Evolutionary conservation across 2,113 vertebrate species (phyloP), one percentile per base, ranked within the genome.

Genomic region (Prochilodus magdalenae): DNA sequence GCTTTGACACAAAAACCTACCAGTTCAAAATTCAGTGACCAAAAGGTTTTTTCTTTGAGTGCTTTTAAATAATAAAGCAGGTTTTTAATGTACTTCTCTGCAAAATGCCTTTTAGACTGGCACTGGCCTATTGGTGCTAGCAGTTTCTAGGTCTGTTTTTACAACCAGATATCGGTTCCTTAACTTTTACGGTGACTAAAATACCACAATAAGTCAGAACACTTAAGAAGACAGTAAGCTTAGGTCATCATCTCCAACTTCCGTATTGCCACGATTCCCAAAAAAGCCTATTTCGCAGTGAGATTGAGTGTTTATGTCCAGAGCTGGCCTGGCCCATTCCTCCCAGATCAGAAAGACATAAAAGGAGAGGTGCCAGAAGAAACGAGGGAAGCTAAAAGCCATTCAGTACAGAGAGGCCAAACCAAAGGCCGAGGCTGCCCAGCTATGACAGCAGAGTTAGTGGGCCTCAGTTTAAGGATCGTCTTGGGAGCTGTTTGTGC

Each of bases 311-410:
- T 80, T 80, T 73, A 80, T 53, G 29, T 53, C 36, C 13, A 65
- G 53, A 4, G 11, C 27, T 13, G 8, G 65, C 12, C 14, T 40
- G 53, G 22, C 24, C n/a, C 55, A 29, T 73, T 73, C 8, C 62
- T 49, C 12, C 63, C 49, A 84, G 74, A 10, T 27, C 44, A 76
- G 81, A 77, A 76, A 27, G 84, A 90, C 83, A 87, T 84, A 80
- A 84, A 85, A 89, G 79, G 77, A 86, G 83, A 90, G 79, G 75
- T 85, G 86, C 75, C 22, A 40, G 59, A 63, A 33, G 63, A 51
- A 70, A 18, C 51, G 13, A 75, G 77, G 57, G 30, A 51, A 62
- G 57, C 66, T 59, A 67, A 40, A 79, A 59, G 51, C 67, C 27
- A 5, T 57, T 36, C 5, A 40, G 63, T 13, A 10, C 15, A 26